Evolutionary conservation across 2,888 invertebrate genomes (phyloP), one percentile per base, ranked within the genome.

Genomic region (Cheilosia impressa): DNA sequence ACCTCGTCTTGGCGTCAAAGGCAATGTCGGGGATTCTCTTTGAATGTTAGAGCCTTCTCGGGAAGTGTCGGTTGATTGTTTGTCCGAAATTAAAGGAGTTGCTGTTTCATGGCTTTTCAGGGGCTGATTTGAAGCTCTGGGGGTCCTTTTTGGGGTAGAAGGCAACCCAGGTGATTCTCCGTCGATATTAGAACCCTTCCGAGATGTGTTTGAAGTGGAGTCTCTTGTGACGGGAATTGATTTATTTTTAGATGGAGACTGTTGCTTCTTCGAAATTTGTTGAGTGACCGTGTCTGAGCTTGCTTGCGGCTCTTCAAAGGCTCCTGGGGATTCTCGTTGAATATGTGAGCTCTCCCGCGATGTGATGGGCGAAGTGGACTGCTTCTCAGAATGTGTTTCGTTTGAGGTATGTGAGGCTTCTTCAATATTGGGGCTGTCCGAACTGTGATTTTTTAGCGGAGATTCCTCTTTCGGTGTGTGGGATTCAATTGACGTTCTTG

Each of bases 21-120:
- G 31, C 27, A 17, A 43, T 15, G 57, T 34, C 13, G 78, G 78
- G 0, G 78, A 78, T 24, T 50, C 71, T 31, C 66, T 66, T 38
- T 50, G 65, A 22, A 19, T 22, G 9, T 4, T 38, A 1, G 65
- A 34, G 5, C 41, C 22, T 65, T 50, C 50, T 22, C 50, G 50
- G 1, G 52, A 53, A 7, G 52, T 41, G 38, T 41, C 58, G 34
- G 34, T 3, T 9, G 34, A 34, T 10, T 9, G 34, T 34, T 34
- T 10, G 34, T 3, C 3, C 10, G 13, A 38, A 13, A 38, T 38
- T 3, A 38, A 38, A 2, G 38, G 38, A 4, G 38, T 38, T 38
- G 1, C 38, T 10, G 1, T 3, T 13, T 4, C 13, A 13, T 13
- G 13, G 4, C 38, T 38, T 38, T 38, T 38, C 38, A 13, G 38